phyloP scores from a whole-genome alignment of 2,888 invertebrate species.

The Silvanus unidentatus region DNA sequence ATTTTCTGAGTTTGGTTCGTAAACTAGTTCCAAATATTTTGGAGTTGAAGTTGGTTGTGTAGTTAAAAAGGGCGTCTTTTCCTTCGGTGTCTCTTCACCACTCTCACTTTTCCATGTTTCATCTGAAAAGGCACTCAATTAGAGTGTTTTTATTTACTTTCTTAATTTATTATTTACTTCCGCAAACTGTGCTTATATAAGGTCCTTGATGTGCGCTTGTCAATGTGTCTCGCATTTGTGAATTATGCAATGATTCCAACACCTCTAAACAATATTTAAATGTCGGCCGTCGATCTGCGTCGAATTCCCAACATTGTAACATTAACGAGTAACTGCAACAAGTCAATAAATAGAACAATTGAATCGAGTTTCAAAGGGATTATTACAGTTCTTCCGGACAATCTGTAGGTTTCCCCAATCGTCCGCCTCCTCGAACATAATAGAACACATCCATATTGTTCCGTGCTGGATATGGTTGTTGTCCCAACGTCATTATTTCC shows the following conservation, averaged over 20 bases:
- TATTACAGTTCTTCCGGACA: constrained; percentile 78
- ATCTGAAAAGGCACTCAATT: constrained; percentile 39
- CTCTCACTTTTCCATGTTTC: constrained; percentile 46
- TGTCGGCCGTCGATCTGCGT: constrained; percentile 76
- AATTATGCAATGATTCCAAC: constrained; percentile 46
- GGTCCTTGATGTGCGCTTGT: constrained; percentile 47
- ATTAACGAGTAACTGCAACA: constrained; percentile 82
- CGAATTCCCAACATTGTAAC: constrained; percentile 82
- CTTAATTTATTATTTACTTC: constrained; percentile 31
- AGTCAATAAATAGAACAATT: constrained; percentile 25
- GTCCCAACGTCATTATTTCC: constrained; percentile 95
- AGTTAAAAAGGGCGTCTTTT: constrained; percentile 47
- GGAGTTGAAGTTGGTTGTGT: constrained; percentile 40
- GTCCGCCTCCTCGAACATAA: constrained; percentile 82
- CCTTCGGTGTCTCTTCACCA: constrained; percentile 46
- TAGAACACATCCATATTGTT: constrained; percentile 89
- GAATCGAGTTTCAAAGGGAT: too few species aligned
- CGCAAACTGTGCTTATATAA: constrained; percentile 46
- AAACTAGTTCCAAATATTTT: constrained; percentile 63
- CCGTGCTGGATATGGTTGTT: constrained; percentile 92
- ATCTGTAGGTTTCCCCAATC: constrained; percentile 72
- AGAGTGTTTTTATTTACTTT: constrained; percentile 10
- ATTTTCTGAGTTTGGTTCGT: constrained; percentile 48
- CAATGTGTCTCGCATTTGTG: constrained; percentile 39
- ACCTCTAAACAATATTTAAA: constrained; percentile 75